Evolutionary conservation across 2,888 invertebrate genomes (phyloP), one percentile per base, ranked within the genome.

Genomic region (Conchocele bisecta): DNA sequence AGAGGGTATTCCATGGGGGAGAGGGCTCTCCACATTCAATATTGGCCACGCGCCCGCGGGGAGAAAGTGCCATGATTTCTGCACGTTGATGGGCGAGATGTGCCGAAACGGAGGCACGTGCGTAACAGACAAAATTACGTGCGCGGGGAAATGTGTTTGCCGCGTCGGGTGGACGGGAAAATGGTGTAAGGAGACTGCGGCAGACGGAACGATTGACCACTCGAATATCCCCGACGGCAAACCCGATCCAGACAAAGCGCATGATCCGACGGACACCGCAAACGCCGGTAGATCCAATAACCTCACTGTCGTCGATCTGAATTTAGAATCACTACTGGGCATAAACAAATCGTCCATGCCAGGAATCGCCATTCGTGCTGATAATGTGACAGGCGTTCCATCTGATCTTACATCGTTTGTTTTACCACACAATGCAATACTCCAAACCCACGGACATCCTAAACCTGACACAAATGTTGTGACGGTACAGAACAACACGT

Each of bases 101-200:
- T 77, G 77, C 39, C 26, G 58, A 26, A 77, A 77, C 41, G 71
- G 71, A 2, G 81, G 82, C 0, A 63, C 70, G 9, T 82, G 82
- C 44, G 29, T 74, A 11, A 69, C 66, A 39, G 74, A 82, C 35
- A 48, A 68, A 15, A 22, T 31, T 22, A 78, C 77, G 1, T 82
- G 82, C 39, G 46, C 41, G 15, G 75, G 75, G 11, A 60, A 37
- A n/a, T 82, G 82, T 67, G 39, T 71, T 0, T 82, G 82, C 66
- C 56, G 67, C 1, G 53, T 46, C 7, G 74, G 74, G 4, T 74
- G 71, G 72, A 68, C 65, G 6, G 82, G 82, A 20, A 57, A 56
- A 17, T 71, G 74, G 72, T 80, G 80, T 61, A 61, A 56, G n/a
- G 66, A 26, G 15, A 28, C 56, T 41, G 29, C 41, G n/a, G n/a